These are phyloP conservation scores for Onthophagus taurus DNA, from an alignment of 1,140 invertebrate species.

Conservation along the genomic window DNA sequence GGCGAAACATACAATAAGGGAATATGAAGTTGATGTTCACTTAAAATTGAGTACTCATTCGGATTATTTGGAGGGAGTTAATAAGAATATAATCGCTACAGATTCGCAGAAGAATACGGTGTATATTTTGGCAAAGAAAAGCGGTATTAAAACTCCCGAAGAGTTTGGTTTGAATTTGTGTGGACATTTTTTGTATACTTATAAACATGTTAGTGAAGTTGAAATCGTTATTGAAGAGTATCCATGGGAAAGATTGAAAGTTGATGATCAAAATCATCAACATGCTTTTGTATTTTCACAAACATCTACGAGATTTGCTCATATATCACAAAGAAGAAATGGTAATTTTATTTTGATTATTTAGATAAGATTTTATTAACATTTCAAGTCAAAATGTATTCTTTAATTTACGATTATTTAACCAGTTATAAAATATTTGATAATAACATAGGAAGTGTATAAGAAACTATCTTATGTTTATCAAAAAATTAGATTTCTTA, in stretches of 20 bases:
- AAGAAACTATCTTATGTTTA: no score
- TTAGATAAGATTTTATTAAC: no score
- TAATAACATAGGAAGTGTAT: no score
- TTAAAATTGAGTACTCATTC: constrained; percentile 57
- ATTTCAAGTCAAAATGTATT: no score
- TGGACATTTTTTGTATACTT: constrained; percentile 61
- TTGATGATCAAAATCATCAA: constrained; percentile 51
- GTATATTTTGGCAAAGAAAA: constrained; percentile 66
- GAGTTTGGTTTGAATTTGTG: constrained; percentile 60
- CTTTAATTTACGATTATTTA: no score
- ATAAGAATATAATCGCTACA: constrained; percentile 65
- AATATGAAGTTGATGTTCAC: constrained; percentile 63
- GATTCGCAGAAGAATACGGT: constrained; percentile 77
- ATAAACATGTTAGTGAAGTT: constrained; percentile 57
- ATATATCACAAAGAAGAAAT: constrained; percentile 50
- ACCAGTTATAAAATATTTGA: no score
- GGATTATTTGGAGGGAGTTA: constrained; percentile 56
- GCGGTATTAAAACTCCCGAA: constrained; percentile 63
- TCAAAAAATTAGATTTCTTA: no score
- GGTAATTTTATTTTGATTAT: no score
- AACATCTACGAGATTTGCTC: constrained; percentile 50
- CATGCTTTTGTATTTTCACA: constrained; percentile 64
- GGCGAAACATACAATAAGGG: constrained; percentile 54
- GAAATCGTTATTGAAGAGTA: constrained; percentile 58
- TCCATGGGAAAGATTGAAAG: constrained; percentile 59